Base-by-base conservation (phyloP, 2,888 invertebrate species). In the Andrena chrysosceles region DNA sequence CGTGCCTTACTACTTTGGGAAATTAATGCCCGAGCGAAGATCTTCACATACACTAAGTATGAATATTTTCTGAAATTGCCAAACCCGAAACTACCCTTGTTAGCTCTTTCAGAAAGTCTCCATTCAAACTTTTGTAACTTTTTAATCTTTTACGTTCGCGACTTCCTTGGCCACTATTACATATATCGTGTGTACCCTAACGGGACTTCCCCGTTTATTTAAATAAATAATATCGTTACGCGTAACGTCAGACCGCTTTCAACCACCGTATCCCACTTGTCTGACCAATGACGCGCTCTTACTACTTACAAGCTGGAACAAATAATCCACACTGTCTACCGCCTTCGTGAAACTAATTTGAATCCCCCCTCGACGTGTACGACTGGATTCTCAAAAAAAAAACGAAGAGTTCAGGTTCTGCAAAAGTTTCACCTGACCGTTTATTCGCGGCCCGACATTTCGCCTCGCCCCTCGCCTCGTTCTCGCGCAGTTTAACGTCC, bases 381-480 rank as follows among this genome's bases (percentile, higher is more conserved):
- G 31, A 64, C n/a, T 60, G 74, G 26, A 74, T 64, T 23, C 64
- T 73, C 48, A 59, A 76, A 63, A 31, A 31, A 31, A 68, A 23
- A 75, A 33, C 48, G 33, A 62, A 79, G 29, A 64, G 74, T 60
- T 33, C 49, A 66, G 49, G 62, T 29, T 20, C 66, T 66, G 56
- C 67, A 76, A 77, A 77, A 75, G 76, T 76, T 77, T 76, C 60
- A 76, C 67, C 76, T 66, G 62, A 29, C 63, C 77, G 76, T 78
- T 68, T 62, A 48, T 77, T 76, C 78, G 33, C 75, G 77, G 63
- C 68, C 78, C 77, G 54, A 70, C n/a, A 54, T 42, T 56, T 42
- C 29, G 42, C 62, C 67, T n/a, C 35, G 31, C 13, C 26, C 23
- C 31, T 16, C 54, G 26, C 35, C 23, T 29, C 26, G n/a, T 10